These are phyloP conservation scores for Apamea epomidion DNA, from an alignment of 2,888 invertebrate genomes.

Conservation along the genomic window DNA sequence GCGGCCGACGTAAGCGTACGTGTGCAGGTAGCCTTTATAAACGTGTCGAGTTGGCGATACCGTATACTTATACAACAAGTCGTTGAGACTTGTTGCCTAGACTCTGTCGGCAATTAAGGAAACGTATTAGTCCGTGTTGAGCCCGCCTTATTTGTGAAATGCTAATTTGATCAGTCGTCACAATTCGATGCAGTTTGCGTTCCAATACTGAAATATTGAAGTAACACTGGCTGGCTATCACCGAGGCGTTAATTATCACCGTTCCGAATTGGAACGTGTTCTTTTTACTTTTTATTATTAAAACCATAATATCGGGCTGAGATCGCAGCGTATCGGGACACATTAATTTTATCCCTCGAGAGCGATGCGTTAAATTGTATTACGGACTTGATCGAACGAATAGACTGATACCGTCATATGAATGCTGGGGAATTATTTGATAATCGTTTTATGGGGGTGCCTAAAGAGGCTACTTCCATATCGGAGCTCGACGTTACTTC, in stretches of 20 bases:
- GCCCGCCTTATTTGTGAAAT: slow-evolving; percentile 72
- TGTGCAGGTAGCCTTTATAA: slow-evolving; percentile 87
- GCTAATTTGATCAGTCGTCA: slow-evolving; percentile 59
- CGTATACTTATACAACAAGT: slow-evolving; percentile 77
- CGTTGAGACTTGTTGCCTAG: slow-evolving; percentile 70
- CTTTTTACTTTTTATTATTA: slow-evolving; percentile 69
- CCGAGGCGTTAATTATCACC: slow-evolving; percentile 65
- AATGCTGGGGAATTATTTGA: slow-evolving; percentile 84
- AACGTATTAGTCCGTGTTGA: slow-evolving; percentile 70
- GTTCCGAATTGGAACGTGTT: slow-evolving; percentile 72
- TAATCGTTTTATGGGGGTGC: slow-evolving; percentile 89
- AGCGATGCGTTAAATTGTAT: slow-evolving; percentile 86
- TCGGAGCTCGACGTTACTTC: slow-evolving; percentile 80
- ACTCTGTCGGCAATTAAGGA: slow-evolving; percentile 76
- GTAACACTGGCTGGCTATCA: slow-evolving; percentile 55
- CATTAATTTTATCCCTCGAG: slow-evolving; percentile 75
- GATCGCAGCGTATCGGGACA: slow-evolving; percentile 75
- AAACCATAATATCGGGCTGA: slow-evolving; percentile 72
- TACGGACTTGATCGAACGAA: slow-evolving; percentile 79
- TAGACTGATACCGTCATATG: slow-evolving; percentile 80
- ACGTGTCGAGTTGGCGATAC: slow-evolving; percentile 80
- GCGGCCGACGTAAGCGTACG: slow-evolving; percentile 87
- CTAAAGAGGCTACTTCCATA: slow-evolving; percentile 86
- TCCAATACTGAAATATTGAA: slow-evolving; percentile 66
- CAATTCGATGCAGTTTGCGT: slow-evolving; percentile 63